A percentile compares a stretch with the other conserved stretches of the same genome.
Conservation (phyloP, 2,797 vertebrate genomes). For the Hippocampus kuda region DNA sequence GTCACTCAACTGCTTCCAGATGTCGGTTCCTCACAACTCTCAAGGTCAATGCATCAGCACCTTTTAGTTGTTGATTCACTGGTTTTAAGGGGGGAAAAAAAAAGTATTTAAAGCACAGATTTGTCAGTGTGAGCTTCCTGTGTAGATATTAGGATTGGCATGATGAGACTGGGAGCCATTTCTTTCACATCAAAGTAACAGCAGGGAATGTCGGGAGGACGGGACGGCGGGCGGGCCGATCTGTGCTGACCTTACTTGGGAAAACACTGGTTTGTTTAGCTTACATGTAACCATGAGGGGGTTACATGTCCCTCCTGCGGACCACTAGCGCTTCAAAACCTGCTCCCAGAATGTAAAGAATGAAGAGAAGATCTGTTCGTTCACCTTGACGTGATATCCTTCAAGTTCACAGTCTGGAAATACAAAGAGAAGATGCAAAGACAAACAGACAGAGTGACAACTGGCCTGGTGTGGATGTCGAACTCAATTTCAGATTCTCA, state of each 20-base stretch:
- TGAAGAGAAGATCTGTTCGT: neutral
- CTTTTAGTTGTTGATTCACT: constrained; percentile 34
- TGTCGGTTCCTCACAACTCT: constrained; percentile 48
- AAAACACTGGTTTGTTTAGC: constrained; percentile 58
- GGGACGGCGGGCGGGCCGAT: constrained; percentile 4
- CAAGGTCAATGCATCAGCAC: constrained; percentile 38
- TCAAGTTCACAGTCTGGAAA: neutral
- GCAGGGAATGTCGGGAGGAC: constrained; percentile 24
- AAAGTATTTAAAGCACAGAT: constrained; percentile 35
- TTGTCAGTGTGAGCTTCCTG: constrained; percentile 29
- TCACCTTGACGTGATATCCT: neutral
- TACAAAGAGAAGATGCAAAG: constrained; percentile 10
- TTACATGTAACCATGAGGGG: constrained; percentile 34
- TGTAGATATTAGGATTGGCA: constrained; percentile 30
- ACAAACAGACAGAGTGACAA: constrained; percentile 3
- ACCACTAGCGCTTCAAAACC: neutral
- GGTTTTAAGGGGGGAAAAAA: constrained; percentile 23
- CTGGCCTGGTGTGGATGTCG: constrained; percentile 20
- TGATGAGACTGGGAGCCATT: constrained; percentile 35
- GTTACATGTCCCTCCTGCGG: neutral
- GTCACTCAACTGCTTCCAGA: constrained; percentile 70
- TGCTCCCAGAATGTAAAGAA: neutral
- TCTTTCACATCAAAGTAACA: constrained; percentile 55
- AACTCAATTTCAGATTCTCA: constrained; percentile 7
- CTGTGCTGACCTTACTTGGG: constrained; percentile 49